A percentile compares a stretch with the other conserved stretches of the same genome.
phyloP scores from a whole-genome alignment of 2,888 invertebrate genomes.

The Caenorhabditis drosophilae region DNA sequence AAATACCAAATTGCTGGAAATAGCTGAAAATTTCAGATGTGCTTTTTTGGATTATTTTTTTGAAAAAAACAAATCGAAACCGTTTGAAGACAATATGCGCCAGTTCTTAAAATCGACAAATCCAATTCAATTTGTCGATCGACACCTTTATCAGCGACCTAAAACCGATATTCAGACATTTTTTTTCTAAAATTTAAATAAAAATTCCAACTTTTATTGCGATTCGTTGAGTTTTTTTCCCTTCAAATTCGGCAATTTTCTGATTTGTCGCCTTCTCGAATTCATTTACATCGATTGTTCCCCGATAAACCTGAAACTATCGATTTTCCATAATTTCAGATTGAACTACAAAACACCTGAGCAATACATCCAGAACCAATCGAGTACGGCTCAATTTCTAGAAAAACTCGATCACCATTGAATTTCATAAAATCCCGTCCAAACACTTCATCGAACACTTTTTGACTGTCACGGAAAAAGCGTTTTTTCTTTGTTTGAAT shows the following conservation, averaged over 20 bases:
- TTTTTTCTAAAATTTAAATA: neutral
- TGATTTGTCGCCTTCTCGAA: conserved; percentile 44
- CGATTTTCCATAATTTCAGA: no score
- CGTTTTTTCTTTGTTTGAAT: conserved; percentile 53
- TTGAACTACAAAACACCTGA: no score
- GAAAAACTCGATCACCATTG: conserved; percentile 62
- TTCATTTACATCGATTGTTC: conserved; percentile 47
- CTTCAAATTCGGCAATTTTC: conserved; percentile 33
- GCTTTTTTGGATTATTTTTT: neutral
- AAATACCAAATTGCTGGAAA: conserved; percentile 70
- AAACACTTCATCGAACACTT: conserved; percentile 43
- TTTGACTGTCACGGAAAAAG: conserved; percentile 48
- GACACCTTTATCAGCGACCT: conserved; percentile 72
- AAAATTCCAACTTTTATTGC: conserved; percentile 58
- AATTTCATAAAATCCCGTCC: conserved; percentile 39
- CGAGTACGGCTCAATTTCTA: conserved; percentile 70
- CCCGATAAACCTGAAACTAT: conserved; percentile 70
- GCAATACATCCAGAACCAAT: conserved; percentile 74
- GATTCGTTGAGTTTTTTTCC: conserved; percentile 37
- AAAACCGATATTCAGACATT: conserved; percentile 9
- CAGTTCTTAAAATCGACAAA: conserved; percentile 68
- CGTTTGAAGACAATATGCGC: conserved; percentile 34
- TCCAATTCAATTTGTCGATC: conserved; percentile 70
- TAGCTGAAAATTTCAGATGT: conserved; percentile 13
- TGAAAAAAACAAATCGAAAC: conserved; percentile 4